Conservation (phyloP, 2,888 invertebrate genomes). For the Aspidapion aeneum region DNA sequence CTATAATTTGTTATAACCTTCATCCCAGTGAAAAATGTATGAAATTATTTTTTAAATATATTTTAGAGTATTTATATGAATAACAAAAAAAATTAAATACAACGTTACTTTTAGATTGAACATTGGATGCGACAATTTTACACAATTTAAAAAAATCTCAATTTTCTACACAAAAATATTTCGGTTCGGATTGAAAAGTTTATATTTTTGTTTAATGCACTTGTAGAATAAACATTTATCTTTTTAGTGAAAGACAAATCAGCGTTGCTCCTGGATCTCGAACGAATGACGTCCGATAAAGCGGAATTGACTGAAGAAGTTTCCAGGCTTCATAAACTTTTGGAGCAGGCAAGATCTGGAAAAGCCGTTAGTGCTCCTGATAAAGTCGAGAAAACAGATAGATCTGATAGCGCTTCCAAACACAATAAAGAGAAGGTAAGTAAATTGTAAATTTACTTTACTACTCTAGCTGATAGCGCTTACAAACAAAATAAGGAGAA, state of each 20-base stretch:
- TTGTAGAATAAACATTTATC: constrained; percentile 10
- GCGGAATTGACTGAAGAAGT: constrained; percentile 72
- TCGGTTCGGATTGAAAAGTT: too few species aligned
- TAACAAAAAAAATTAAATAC: too few species aligned
- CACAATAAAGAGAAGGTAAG: constrained; percentile 23
- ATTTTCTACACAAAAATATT: too few species aligned
- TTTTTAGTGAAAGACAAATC: constrained; percentile 79
- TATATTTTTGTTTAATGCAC: too few species aligned
- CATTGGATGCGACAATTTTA: too few species aligned
- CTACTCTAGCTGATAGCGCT: constrained; percentile 13
- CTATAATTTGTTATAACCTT: too few species aligned
- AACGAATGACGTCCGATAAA: constrained; percentile 64
- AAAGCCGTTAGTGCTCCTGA: constrained; percentile 13
- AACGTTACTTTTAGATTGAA: too few species aligned
- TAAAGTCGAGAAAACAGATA: constrained; percentile 2
- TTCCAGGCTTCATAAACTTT: constrained; percentile 60
- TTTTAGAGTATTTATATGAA: too few species aligned
- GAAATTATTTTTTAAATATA: too few species aligned
- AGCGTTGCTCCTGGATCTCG: constrained; percentile 68
- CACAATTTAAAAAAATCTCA: too few species aligned
- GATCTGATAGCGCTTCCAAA: constrained; percentile 12
- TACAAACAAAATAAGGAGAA: constrained; percentile 20
- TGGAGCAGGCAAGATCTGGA: constrained; percentile 74
- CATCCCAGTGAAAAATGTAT: too few species aligned
- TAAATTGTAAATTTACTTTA: too few species aligned